Conservation (phyloP, 2,888 invertebrate species). For the Eilema griseolum region DNA sequence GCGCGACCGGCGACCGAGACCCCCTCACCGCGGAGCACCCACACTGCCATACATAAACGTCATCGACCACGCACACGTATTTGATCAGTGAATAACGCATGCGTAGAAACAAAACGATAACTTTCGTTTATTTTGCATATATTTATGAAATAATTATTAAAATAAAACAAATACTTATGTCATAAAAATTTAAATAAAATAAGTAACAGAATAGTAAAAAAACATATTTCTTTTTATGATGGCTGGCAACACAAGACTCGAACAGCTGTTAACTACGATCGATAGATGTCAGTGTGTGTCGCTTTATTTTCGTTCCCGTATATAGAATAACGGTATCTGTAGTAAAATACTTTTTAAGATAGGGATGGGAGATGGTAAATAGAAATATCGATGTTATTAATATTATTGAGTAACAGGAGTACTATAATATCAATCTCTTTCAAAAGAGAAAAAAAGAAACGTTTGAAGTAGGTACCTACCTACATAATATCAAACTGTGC, state of each 20-base stretch:
- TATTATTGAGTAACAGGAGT: not conserved
- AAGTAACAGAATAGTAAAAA: not conserved
- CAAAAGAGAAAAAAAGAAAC: not conserved
- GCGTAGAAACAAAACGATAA: constrained; percentile 37
- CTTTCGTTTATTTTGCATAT: not conserved
- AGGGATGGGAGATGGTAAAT: constrained; percentile 34
- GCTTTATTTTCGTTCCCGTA: constrained; percentile 83
- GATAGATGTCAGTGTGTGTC: constrained; percentile 86
- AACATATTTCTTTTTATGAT: not conserved
- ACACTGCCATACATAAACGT: constrained; percentile 44
- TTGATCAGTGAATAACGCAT: constrained; percentile 36
- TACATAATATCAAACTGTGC: too few relatives aligned
- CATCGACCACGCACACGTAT: constrained; percentile 45
- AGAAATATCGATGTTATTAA: constrained; percentile 29
- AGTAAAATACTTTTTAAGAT: constrained; percentile 75
- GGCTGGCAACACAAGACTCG: constrained; percentile 66
- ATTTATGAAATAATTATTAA: not conserved
- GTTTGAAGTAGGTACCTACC: not conserved
- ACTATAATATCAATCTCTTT: not conserved
- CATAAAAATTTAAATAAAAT: too few relatives aligned
- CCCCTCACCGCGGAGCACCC: constrained; percentile 61
- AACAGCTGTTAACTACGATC: constrained; percentile 82
- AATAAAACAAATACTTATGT: not conserved
- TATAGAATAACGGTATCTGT: constrained; percentile 82
- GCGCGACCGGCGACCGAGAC: constrained; percentile 66